Conservation (phyloP, 2,888 invertebrate species). For the Acleris sparsana region DNA sequence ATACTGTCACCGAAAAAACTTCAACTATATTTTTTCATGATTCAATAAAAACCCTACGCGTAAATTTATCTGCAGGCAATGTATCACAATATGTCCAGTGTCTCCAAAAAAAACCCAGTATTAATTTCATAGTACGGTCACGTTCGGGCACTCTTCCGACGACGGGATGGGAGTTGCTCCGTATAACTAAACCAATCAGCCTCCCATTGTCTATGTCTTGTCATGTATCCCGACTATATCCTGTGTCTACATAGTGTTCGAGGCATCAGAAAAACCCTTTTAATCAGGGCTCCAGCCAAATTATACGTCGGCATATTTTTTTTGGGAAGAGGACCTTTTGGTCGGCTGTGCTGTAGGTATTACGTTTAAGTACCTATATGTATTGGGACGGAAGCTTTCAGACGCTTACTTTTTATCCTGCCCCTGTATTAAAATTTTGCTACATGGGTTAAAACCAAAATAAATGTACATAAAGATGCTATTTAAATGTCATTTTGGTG, state of each 20-base stretch:
- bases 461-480: too few relatives aligned
- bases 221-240: conserved; percentile 36
- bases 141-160: conserved; percentile 55
- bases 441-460: too few relatives aligned
- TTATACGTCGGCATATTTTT: background rate
- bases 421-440: too few relatives aligned
- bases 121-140: conserved; percentile 49
- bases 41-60: background rate
- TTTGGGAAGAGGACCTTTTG: background rate
- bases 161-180: conserved; percentile 65
- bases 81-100: conserved; percentile 5
- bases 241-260: conserved; percentile 8
- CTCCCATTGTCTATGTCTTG: conserved; percentile 68
- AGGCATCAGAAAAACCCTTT: conserved; percentile 10
- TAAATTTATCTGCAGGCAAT: background rate
- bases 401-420: background rate
- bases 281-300: conserved; percentile 4
- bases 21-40: background rate
- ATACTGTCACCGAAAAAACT: background rate
- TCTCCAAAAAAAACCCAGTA: conserved; percentile 26
- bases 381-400: background rate
- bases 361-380: background rate
- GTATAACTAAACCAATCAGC: conserved; percentile 79
- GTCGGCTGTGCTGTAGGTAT: background rate
- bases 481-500: too few relatives aligned